Evolutionary conservation across 1,140 invertebrate species (phyloP), one percentile per base, ranked within the genome.

Genomic region (Diachasma alloeum): DNA sequence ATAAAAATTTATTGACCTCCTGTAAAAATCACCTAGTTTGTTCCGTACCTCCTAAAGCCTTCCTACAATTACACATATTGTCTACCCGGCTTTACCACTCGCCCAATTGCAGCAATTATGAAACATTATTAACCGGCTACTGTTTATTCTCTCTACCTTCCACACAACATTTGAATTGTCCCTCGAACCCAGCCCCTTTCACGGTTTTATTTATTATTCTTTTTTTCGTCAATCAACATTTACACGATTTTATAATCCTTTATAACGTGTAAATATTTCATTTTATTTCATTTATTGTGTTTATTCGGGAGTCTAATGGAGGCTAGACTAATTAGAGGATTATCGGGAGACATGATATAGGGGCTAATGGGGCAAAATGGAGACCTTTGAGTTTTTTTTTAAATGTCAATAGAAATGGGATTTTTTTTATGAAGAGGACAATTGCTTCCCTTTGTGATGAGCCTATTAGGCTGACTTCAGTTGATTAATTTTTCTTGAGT

Each of bases 21-120:
- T 63, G 24, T 63, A 63, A 63, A 63, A 63, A 63, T 63, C 24
- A 53, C 24, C 22, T 63, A 63, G 59, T 63, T 63, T 63, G 59
- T 63, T 63, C 59, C 22, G 1, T 4, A 4, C 6, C 15, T 26
- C 4, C 19, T 8, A 31, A 63, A 63, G 22, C 22, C 59, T 63
- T 31, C 9, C 59, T 11, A 63, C 59, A 63, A 63, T 63, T 63
- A 63, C 59, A 26, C 59, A 63, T 4, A 63, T 63, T 63, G 24
- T 63, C 19, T 63, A 24, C 59, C 24, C 19, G 48, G 4, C 24
- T 63, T 63, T 63, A 63, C 59, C 59, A 31, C 24, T 31, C 19
- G 11, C 59, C 19, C 59, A 63, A 63, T 63, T 63, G 59, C 59
- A 2, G 59, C 48, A 53, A 53, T 53, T 3, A 31, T 63, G 59